phyloP scores from a whole-genome alignment of 35 echinoderm and acorn worm species.

The Ptychodera flava region DNA sequence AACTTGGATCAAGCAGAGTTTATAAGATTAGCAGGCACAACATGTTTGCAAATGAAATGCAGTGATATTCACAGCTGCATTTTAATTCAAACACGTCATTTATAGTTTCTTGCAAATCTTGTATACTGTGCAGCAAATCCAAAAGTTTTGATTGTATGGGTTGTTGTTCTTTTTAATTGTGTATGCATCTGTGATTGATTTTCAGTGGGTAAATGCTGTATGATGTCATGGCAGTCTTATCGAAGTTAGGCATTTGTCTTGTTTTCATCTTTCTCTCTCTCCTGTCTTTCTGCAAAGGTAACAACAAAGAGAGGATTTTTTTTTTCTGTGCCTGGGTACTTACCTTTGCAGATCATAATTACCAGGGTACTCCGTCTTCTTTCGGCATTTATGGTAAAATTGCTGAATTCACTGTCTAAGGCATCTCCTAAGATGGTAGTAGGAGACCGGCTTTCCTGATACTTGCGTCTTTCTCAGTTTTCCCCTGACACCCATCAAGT shows the following conservation, averaged over 20 bases:
- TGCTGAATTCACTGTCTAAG: neutral
- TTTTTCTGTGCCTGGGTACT: neutral
- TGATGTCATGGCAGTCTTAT: neutral
- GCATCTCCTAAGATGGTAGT: neutral
- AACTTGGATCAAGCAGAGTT: too few species aligned
- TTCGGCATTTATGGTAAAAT: neutral
- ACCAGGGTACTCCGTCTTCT: neutral
- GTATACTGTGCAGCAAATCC: neutral
- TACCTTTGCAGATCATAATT: neutral
- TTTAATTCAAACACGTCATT: neutral
- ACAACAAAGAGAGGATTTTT: neutral
- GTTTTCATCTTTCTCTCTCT: neutral
- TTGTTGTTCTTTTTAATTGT: neutral
- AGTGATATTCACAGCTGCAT: too few species aligned
- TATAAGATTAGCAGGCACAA: too few species aligned
- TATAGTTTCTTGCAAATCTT: neutral
- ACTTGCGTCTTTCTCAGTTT: neutral
- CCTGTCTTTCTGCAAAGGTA: neutral
- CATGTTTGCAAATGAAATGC: too few species aligned
- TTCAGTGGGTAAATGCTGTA: neutral
- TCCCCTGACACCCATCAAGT: too few species aligned
- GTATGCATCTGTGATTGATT: neutral
- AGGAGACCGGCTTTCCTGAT: neutral
- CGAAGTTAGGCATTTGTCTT: neutral
- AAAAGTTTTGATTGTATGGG: neutral